Percentiles rank a stretch among this genome's conserved stretches.
These are phyloP conservation scores for Holothuria leucospilota DNA, from an alignment of 53 echinoderm and acorn worm genomes.

Conservation along the genomic window DNA sequence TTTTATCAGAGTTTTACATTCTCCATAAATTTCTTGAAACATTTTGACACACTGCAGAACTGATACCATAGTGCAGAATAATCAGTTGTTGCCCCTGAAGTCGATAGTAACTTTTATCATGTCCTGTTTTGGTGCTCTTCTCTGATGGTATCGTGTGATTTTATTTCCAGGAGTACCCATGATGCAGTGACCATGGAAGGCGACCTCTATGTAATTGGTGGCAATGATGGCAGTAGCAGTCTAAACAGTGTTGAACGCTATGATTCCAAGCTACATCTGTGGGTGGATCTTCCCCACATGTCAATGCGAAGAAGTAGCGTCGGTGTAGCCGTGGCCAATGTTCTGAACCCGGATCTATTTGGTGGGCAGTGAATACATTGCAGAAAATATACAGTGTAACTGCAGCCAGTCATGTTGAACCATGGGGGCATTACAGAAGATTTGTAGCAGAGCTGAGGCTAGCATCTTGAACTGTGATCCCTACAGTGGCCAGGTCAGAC, in stretches of 20 bases:
- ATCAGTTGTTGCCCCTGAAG: too few relatives aligned
- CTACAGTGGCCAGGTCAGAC: too few relatives aligned
- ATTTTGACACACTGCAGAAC: too few relatives aligned
- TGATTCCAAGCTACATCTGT: slow-evolving; percentile 75
- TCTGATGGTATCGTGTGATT: neutral
- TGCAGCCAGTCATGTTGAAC: neutral
- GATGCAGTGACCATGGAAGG: slow-evolving; percentile 85
- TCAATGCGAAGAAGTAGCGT: slow-evolving; percentile 89
- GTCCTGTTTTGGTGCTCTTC: too few relatives aligned
- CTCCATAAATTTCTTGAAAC: too few relatives aligned
- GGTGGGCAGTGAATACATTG: neutral
- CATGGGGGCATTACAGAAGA: too few relatives aligned
- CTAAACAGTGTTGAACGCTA: slow-evolving; percentile 96
- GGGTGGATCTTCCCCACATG: slow-evolving; percentile 85
- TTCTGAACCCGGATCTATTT: slow-evolving; percentile 49
- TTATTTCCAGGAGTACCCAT: slow-evolving; percentile 84
- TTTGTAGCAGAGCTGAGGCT: too few relatives aligned
- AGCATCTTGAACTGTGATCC: too few relatives aligned
- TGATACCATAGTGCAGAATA: too few relatives aligned
- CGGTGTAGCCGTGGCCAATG: slow-evolving; percentile 82
- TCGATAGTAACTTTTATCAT: too few relatives aligned
- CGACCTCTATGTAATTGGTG: slow-evolving; percentile 92
- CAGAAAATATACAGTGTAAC: neutral
- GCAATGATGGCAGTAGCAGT: slow-evolving; percentile 95
- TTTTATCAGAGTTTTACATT: too few relatives aligned